These are phyloP conservation scores for Nasonovia ribisnigri DNA, from an alignment of 2,888 invertebrate genomes.

Conservation along the genomic window DNA sequence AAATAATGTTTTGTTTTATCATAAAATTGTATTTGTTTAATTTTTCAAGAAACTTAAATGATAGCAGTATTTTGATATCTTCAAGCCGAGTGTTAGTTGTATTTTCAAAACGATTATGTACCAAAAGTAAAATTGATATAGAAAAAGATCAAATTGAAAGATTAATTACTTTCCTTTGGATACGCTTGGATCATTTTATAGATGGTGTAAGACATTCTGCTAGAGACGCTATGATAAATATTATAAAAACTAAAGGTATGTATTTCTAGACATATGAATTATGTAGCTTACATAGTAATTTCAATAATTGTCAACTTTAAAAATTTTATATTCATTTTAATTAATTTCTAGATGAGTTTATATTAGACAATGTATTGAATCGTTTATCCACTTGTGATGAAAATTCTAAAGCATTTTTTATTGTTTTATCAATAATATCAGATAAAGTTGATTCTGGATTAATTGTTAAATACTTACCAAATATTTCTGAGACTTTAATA, in stretches of 20 bases:
- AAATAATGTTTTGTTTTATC: background rate
- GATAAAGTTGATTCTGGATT: constrained; percentile 23
- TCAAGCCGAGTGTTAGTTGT: constrained; percentile 46
- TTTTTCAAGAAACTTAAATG: constrained; percentile 42
- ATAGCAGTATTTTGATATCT: constrained; percentile 42
- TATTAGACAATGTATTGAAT: constrained; percentile 13
- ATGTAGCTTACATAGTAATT: background rate
- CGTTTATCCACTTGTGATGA: constrained; percentile 8
- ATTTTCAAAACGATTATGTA: constrained; percentile 41
- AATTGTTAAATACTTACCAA: constrained; percentile 40
- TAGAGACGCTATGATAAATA: constrained; percentile 72
- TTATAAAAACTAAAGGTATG: constrained; percentile 70
- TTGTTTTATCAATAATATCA: constrained; percentile 42
- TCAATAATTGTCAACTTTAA: background rate
- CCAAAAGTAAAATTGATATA: constrained; percentile 17
- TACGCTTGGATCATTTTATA: constrained; percentile 76
- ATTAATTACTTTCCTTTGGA: constrained; percentile 72
- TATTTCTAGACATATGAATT: background rate
- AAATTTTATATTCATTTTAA: background rate
- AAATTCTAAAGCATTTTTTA: constrained; percentile 55
- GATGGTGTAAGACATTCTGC: constrained; percentile 77
- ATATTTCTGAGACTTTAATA: constrained; percentile 17
- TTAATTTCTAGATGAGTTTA: constrained; percentile 31
- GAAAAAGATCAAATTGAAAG: constrained; percentile 25
- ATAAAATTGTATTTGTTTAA: background rate